phyloP scores from a whole-genome alignment of 2,113 vertebrate genomes.

The Limanda limanda region DNA sequence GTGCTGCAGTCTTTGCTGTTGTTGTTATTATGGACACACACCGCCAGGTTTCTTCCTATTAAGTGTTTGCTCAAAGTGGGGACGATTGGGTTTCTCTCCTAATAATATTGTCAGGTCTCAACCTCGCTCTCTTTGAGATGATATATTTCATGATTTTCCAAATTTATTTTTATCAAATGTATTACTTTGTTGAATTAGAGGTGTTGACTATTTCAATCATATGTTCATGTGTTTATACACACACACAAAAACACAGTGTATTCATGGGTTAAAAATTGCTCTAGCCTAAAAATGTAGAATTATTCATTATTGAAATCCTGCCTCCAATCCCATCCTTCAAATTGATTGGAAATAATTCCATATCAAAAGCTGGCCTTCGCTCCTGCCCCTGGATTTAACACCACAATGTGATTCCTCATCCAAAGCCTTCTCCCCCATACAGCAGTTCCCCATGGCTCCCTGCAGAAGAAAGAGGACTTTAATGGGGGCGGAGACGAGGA shows the following conservation, averaged over 20 bases:
- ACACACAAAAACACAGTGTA: not conserved
- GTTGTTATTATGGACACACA: too few relatives aligned
- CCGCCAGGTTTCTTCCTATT: too few relatives aligned
- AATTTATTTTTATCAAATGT: too few relatives aligned
- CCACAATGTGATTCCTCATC: conserved; percentile 45
- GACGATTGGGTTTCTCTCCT: too few relatives aligned
- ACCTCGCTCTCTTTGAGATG: too few relatives aligned
- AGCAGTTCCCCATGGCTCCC: conserved; percentile 28
- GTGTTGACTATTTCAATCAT: too few relatives aligned
- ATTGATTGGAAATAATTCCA: conserved; percentile 9
- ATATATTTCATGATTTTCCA: too few relatives aligned
- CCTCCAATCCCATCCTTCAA: conserved; percentile 2
- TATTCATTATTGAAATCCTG: conserved; percentile 17
- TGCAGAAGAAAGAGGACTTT: conserved; percentile 25
- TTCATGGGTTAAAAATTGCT: not conserved
- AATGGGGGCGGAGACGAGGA: conserved; percentile 18
- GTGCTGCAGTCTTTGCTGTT: too few relatives aligned
- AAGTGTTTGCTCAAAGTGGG: too few relatives aligned
- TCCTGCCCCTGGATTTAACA: conserved; percentile 23
- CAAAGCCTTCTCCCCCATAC: conserved; percentile 25
- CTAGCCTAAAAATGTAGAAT: not conserved
- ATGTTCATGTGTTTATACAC: too few relatives aligned
- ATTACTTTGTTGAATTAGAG: too few relatives aligned
- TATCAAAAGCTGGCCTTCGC: conserved; percentile 1
- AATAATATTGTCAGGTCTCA: too few relatives aligned